Base-by-base conservation (phyloP, 2,888 invertebrate genomes). In the Byasa hedistus region DNA sequence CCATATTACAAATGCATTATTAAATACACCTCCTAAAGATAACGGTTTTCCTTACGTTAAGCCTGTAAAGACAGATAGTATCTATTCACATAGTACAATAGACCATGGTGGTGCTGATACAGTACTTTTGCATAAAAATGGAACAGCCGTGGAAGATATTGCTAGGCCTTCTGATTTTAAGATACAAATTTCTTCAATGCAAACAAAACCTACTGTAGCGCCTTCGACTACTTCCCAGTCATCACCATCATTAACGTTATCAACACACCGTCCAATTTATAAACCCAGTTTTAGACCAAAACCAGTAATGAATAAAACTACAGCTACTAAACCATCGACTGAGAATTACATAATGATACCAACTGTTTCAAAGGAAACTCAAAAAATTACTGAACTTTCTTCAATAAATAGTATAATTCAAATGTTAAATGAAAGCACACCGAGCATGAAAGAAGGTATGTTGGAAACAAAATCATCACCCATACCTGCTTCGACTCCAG, bases 21-120 rank as follows among this genome's bases (percentile, higher is more conserved):
- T 93, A 8, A 86, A 86, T 56, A 79, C 82, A 0, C 90, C 91
- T 52, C 87, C 89, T 15, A 89, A 90, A 67, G 92, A 93, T 69
- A 90, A 83, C 64, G 89, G 84, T 10, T 77, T 76, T 44, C 69
- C 83, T 56, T 79, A 83, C 27, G 73, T 82, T 23, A 86, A 85
- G 62, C 87, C 87, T 0, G 70, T 48, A 1, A 84, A 84, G 69
- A 83, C 87, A 39, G 87, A 84, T 55, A 71, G 70, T 54, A 64
- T 83, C 24, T 92, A 90, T 70, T 84, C 85, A 0, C 93, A 93
- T 61, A 94, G 94, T 72, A 92, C 92, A 39, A 94, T 94, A 51
- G 92, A 93, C 10, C 93, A 94, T 74, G 92, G 92, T 2, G 86
- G 92, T 0, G 93, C 95, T 17, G 95, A 95, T 67, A 94, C 95